Evolutionary conservation across 2,113 vertebrate genomes (phyloP), one percentile per base, ranked within the genome.

Genomic region (Pholis gunnellus): DNA sequence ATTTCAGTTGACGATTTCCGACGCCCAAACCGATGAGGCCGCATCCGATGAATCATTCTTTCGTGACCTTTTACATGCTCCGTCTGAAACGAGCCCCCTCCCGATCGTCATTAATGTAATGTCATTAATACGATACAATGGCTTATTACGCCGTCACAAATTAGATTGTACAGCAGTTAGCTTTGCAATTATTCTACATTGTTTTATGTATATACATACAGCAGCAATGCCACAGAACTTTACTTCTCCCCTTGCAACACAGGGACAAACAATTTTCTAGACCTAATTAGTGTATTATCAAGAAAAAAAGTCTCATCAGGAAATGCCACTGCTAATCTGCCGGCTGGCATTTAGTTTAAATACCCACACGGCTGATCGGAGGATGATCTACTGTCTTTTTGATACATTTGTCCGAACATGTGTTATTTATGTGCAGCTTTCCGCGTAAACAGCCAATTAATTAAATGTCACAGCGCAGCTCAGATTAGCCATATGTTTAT

Each of bases 91-190:
- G 22, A 68, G 52, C 57, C 88, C 84, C 70, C n/a, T 38, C 83
- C 83, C 69, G 48, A 25, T 64, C 3, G 10, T 38, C 82, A 59
- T 68, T 77, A 80, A 83, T 82, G 59, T 85, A 86, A 54, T 72
- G 63, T 67, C 81, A 91, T 93, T 91, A 90, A 90, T 91, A 77
- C 84, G 83, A 91, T 93, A 87, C 88, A 91, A 92, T 82, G 75
- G 82, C 89, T 87, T 86, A 91, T 92, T 88, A 92, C 50, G 20
- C 81, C 81, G 77, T 84, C 87, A 75, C 88, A 93, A 93, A 94
- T 94, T 93, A 87, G 79, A 87, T 83, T 91, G 89, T 85, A 71
- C 80, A 81, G 77, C 80, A 81, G 71, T 88, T 83, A 77, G 59
- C 56, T 87, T 54, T 70, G 50, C 52, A 75, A 72, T 88, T 73